Percentiles rank a stretch among this genome's conserved stretches.
Conservation (phyloP, 2,113 vertebrate species). For the Echinops telfairi region DNA sequence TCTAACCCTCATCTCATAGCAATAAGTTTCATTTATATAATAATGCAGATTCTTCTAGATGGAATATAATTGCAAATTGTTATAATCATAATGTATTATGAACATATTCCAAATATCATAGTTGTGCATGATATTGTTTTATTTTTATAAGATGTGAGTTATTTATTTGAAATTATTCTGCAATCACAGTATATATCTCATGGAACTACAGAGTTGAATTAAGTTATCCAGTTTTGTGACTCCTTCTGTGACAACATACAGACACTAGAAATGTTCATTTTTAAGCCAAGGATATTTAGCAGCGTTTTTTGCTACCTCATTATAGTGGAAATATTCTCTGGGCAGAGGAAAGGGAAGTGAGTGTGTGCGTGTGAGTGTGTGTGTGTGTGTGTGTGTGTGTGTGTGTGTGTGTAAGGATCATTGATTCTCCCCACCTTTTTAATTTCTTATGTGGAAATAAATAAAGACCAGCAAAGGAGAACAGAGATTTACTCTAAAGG, state of each 20-base stretch:
- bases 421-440: background rate
- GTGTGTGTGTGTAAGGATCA: background rate
- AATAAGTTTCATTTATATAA: background rate
- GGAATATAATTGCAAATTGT: slow-evolving; percentile 26
- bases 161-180: slow-evolving; percentile 49
- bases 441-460: background rate
- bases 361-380: background rate
- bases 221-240: background rate
- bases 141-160: slow-evolving; percentile 49
- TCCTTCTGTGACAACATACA: background rate
- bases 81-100: background rate
- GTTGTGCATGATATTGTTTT: background rate
- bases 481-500: no score
- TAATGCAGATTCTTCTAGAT: background rate
- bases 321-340: background rate
- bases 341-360: no score
- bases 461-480: no score
- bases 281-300: background rate
- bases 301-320: slow-evolving; percentile 8
- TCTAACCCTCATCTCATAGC: background rate
- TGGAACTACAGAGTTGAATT: no score
- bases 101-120: slow-evolving; percentile 30
- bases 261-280: background rate
- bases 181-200: background rate
- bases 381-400: background rate